phyloP scores from a whole-genome alignment of 2,797 vertebrate genomes.

The Brachyalestes nurse region DNA sequence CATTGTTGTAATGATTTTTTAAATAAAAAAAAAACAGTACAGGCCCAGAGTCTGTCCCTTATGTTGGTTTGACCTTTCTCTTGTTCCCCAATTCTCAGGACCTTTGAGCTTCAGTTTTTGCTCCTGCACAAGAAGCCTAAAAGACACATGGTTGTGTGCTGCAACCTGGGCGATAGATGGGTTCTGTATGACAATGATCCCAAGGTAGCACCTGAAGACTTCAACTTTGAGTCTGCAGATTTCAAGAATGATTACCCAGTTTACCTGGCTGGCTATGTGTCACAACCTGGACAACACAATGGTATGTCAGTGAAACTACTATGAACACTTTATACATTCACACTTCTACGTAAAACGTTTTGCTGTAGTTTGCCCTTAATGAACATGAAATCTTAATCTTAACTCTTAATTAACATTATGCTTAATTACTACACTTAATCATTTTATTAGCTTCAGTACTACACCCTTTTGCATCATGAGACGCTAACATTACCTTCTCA shows the following conservation, averaged over 20 bases:
- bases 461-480: too few relatives aligned
- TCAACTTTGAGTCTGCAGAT: background rate
- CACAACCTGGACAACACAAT: background rate
- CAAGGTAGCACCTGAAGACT: background rate
- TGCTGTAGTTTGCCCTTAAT: too few relatives aligned
- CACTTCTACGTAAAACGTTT: too few relatives aligned
- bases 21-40: too few relatives aligned
- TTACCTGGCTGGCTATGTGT: background rate
- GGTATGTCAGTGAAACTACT: background rate
- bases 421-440: too few relatives aligned
- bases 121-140: background rate
- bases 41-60: too few relatives aligned
- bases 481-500: too few relatives aligned
- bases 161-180: background rate
- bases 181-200: background rate
- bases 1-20: too few relatives aligned
- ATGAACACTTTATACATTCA: too few relatives aligned
- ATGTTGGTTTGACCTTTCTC: background rate
- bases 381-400: too few relatives aligned
- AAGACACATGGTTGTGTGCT: conserved; percentile 1
- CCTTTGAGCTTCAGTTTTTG: conserved; percentile 2
- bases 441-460: too few relatives aligned
- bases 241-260: background rate
- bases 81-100: background rate
- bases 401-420: too few relatives aligned